Evolutionary conservation across 2,797 vertebrate species (phyloP), one percentile per base, ranked within the genome.

Genomic region (Catamblyrhynchus diadema): DNA sequence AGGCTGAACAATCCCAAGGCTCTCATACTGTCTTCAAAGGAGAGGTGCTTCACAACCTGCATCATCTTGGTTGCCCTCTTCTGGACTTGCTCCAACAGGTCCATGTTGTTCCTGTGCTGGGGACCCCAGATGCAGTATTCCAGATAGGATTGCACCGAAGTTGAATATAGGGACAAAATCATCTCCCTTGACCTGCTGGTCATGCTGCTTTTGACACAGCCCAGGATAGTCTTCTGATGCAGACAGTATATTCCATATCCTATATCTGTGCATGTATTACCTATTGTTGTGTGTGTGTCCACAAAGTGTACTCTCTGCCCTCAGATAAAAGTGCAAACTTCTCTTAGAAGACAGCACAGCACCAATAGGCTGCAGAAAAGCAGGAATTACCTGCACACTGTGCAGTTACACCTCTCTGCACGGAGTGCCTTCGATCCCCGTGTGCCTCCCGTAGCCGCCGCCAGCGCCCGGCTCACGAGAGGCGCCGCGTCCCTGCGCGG

Each of bases 301-400:
- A 2, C 37, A 19, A n/a, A 32, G 28, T 0, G 2, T 21, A 2
- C 32, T 42, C 13, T 2, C 27, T 54, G 42, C 73, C 72, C 48
- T 35, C 6, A 6, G 50, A 17, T 21, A 7, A 61, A 64, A 65
- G 48, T 13, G 30, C n/a, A 3, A 0, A 9, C 51, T 86, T 39
- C 39, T 62, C 54, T 39, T n/a, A 16, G 30, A 48, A 65, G 48
- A 5, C 28, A 3, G 23, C 0, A 5, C 4, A 41, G 65, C 65
- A 11, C 57, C 61, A 12, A 8, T 0, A 9, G 24, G 39, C 77
- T 51, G 75, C 51, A 39, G 64, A 12, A 41, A 28, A 37, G 48
- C 14, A 32, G 28, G 67, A 30, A 47, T 28, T 4, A 4, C 30
- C 72, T 4, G 22, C 1, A 0, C 0, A 0, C 2, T 1, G 35